Conservation (phyloP, 2,888 invertebrate genomes). For the Philaethria dido region DNA sequence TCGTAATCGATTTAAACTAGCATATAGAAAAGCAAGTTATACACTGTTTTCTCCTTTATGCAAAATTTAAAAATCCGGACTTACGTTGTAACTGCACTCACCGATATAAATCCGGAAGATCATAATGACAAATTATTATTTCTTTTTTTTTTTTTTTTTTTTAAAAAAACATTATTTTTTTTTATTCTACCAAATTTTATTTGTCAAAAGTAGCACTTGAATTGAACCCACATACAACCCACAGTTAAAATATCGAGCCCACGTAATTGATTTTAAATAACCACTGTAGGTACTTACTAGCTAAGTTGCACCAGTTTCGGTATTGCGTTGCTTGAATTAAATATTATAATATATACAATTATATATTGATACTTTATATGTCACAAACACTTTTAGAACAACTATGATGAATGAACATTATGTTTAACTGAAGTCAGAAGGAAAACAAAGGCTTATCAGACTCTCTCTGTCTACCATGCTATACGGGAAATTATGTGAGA, state of each 20-base stretch:
- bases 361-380: constrained; percentile 8
- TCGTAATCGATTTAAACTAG: too few relatives aligned
- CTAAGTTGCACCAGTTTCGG: constrained; percentile 20
- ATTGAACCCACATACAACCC: constrained; percentile 60
- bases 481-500: too few relatives aligned
- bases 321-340: constrained; percentile 2
- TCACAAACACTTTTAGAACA: background rate
- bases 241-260: constrained; percentile 58
- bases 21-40: too few relatives aligned
- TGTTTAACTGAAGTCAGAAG: too few relatives aligned
- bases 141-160: too few relatives aligned
- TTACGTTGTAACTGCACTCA: too few relatives aligned
- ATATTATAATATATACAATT: background rate
- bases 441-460: too few relatives aligned
- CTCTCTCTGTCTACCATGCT: too few relatives aligned
- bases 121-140: too few relatives aligned
- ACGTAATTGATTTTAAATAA: constrained; percentile 52
- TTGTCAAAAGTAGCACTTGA: constrained; percentile 47
- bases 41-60: too few relatives aligned
- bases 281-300: constrained; percentile 33
- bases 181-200: background rate
- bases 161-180: background rate
- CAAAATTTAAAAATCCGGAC: too few relatives aligned
- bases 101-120: too few relatives aligned
- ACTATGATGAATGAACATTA: background rate